Base-by-base conservation (phyloP, 2,888 invertebrate genomes). In the Eumerus sabulonum region DNA sequence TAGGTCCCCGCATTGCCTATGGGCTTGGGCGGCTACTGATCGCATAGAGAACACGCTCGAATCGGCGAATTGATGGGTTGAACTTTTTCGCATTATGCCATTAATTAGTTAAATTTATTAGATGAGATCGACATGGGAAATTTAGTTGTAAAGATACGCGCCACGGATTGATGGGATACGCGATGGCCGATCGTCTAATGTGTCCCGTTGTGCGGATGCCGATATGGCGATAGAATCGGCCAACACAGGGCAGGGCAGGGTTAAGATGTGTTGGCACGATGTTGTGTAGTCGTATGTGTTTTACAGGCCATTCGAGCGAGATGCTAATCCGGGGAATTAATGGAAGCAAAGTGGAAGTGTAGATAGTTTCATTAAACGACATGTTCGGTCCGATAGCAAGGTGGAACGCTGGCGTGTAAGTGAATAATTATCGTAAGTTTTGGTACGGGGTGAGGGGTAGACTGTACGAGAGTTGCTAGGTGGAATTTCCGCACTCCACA, bases 101-200 rank as follows among this genome's bases (percentile, higher is more conserved):
- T 88, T 87, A 87, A 87, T 88, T 88, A 88, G 87, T 86, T 84
- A 85, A 87, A 87, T 86, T 86, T 87, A 87, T 88, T 87, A 86
- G 88, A 87, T 88, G 73, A 68, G 79, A 74, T 79, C 79, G 79
- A 79, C 79, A 79, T 79, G 79, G 73, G 68, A 74, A 79, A 79
- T 79, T 79, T 79, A 79, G 73, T 79, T 73, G 73, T 73, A 79
- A 74, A 79, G 73, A 79, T 79, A 79, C 79, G 73, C 73, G 63
- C 73, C 9, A 42, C 40, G 64, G 73, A 74, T 73, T 74, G 79
- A 73, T 68, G 59, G 59, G 53, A 68, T 73, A 38, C 63, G 42
- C 57, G 70, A 64, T 57, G 76, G 63, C 70, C 70, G 59, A 59
- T 35, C 45, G 50, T 27, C 63, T 68, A 63, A 63, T 70, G 51